Evolutionary conservation across 2,797 vertebrate species (phyloP).

Genomic region (Epinephelus coioides): DNA sequence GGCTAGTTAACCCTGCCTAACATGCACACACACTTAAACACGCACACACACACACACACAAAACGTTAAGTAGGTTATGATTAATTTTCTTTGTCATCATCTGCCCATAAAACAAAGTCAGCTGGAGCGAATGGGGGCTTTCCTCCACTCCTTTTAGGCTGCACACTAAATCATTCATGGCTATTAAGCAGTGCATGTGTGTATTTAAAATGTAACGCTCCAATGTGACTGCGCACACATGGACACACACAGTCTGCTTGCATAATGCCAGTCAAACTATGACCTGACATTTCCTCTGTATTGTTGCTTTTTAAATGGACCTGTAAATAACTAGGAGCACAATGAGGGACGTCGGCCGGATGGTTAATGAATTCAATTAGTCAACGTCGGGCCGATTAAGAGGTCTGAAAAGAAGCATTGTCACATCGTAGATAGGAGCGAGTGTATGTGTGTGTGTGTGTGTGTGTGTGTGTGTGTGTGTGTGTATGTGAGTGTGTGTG

Average conservation of each 20-base stretch:
- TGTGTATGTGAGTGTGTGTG: conserved; percentile 27
- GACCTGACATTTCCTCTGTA: conserved; percentile 75
- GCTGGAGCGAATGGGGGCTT: conserved; percentile 58
- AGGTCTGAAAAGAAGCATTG: conserved; percentile 76
- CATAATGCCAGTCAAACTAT: conserved; percentile 57
- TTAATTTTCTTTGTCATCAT: conserved; percentile 79
- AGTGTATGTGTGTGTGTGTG: conserved; percentile 20
- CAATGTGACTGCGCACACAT: conserved; percentile 21
- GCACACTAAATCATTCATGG: conserved; percentile 70
- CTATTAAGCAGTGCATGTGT: conserved; percentile 56
- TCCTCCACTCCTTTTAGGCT: conserved; percentile 57
- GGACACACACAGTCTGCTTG: conserved; percentile 9
- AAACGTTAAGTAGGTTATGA: conserved; percentile 77
- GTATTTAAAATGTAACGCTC: conserved; percentile 51
- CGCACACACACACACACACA: conserved; percentile 47
- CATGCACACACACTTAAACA: conserved; percentile 29
- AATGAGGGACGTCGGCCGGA: conserved; percentile 52
- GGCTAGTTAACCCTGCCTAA: conserved; percentile 72
- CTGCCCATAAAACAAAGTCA: conserved; percentile 75
- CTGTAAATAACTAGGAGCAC: conserved; percentile 76
- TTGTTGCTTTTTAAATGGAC: conserved; percentile 74
- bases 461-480: conserved; percentile 28
- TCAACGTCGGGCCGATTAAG: conserved; percentile 70
- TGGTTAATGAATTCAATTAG: conserved; percentile 82
- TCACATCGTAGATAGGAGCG: conserved; percentile 60